A percentile compares a stretch with the other conserved stretches of the same genome.
Evolutionary conservation across 2,113 vertebrate genomes (phyloP).

Genomic region (Bujurquina vittata): DNA sequence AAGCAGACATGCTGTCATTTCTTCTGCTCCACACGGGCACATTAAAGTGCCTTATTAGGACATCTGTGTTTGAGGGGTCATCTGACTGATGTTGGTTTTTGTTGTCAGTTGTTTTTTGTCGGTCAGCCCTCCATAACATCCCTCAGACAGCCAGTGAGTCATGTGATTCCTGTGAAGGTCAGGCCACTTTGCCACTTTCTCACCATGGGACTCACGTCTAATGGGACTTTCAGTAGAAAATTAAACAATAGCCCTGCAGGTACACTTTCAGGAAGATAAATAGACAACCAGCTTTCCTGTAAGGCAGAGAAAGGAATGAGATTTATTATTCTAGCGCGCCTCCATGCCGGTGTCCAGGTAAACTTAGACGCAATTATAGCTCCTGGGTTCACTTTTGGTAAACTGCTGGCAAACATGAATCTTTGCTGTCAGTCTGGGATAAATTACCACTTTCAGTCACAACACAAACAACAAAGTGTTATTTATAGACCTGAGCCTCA

Average conservation of each 20-base stretch:
- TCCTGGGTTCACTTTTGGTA: slow-evolving; percentile 17
- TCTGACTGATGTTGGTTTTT: slow-evolving; percentile 46
- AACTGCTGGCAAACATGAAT: background rate
- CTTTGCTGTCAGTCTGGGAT: slow-evolving; percentile 9
- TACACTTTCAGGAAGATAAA: slow-evolving; percentile 24
- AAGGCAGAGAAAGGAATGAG: background rate
- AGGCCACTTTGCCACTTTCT: slow-evolving; percentile 5
- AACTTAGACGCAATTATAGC: background rate
- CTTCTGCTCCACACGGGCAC: background rate
- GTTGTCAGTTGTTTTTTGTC: slow-evolving; percentile 13
- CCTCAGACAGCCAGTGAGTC: slow-evolving; percentile 38
- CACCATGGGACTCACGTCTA: background rate
- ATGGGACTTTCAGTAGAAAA: background rate
- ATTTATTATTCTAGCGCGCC: background rate
- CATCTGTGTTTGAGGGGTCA: slow-evolving; percentile 30
- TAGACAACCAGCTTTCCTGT: slow-evolving; percentile 10
- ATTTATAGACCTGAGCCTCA: slow-evolving; percentile 28
- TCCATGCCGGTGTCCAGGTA: background rate
- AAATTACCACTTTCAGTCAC: slow-evolving; percentile 12
- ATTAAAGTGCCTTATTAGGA: slow-evolving; percentile 73
- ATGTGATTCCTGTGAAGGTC: slow-evolving; percentile 50
- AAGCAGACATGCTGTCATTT: slow-evolving; percentile 58
- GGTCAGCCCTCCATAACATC: background rate
- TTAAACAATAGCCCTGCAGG: slow-evolving; percentile 50
- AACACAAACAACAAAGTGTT: background rate